Evolutionary conservation across 1,140 invertebrate genomes (phyloP), one percentile per base, ranked within the genome.

Genomic region (Tyrophagus putrescentiae): DNA sequence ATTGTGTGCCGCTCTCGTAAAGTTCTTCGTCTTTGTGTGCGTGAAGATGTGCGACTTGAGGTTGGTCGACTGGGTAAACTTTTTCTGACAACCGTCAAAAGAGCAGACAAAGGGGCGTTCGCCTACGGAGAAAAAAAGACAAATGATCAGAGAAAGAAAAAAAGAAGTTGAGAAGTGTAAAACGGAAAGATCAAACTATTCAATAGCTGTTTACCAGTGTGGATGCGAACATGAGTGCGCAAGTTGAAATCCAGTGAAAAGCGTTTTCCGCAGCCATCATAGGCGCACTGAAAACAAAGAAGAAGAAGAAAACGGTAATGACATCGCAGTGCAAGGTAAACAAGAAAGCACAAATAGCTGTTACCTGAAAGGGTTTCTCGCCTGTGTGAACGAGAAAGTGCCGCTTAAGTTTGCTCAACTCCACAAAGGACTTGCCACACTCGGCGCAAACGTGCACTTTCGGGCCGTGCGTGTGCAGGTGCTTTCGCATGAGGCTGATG

Each of bases 361-460:
- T 65, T 66, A 82, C 80, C 74, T 81, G 80, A 72, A 97, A 97
- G 21, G 93, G 89, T 72, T 94, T 94, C 72, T 94, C 90, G 58
- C 90, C 90, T 0, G 90, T 94, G 68, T 94, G 90, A 6, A 94
- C 90, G 21, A 95, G 71, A 69, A 93, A 89, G 74, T 94, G 90
- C 68, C 90, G 75, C 71, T 96, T 96, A 53, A 98, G 74, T 75
- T 97, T 97, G 0, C 89, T 94, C 72, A 87, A 93, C 73, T 98
- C 93, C 3, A 97, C 92, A 75, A 98, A 98, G 0, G 93, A 92
- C 73, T 97, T 97, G 60, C 93, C 93, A 78, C 93, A 98, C 70
- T 97, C 92, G 0, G 91, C 91, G 75, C 93, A 97, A 0, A 96
- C 92, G 72, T 97, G 93, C 1, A 96, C 90, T 13, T 92, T 73